Base-by-base conservation (phyloP, 1,140 invertebrate species). In the Capitella teleta region DNA sequence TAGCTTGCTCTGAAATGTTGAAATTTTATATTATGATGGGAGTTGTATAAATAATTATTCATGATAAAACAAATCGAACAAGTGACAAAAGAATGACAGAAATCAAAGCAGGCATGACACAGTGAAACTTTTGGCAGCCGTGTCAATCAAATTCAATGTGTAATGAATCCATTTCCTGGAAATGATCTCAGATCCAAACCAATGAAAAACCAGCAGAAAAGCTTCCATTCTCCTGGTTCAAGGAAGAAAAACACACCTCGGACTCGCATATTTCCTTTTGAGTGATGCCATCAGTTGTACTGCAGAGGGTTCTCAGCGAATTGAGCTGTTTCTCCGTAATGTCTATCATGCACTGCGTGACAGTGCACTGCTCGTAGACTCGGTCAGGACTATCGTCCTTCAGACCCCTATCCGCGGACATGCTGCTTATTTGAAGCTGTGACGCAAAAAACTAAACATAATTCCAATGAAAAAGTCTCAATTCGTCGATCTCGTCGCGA, bases 181-280 rank as follows among this genome's bases (percentile, higher is more conserved):
- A n/a, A n/a, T n/a, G n/a, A n/a, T n/a, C n/a, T n/a, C n/a, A n/a
- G n/a, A n/a, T n/a, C n/a, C n/a, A n/a, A n/a, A n/a, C n/a, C n/a
- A n/a, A n/a, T n/a, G n/a, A n/a, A n/a, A n/a, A n/a, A n/a, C n/a
- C n/a, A n/a, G n/a, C n/a, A n/a, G n/a, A n/a, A n/a, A n/a, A n/a
- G n/a, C n/a, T n/a, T n/a, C n/a, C n/a, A n/a, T n/a, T n/a, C n/a
- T n/a, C n/a, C n/a, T n/a, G n/a, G n/a, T n/a, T n/a, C n/a, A n/a
- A n/a, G n/a, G n/a, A 49, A 34, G 18, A 37, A 28, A 18, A 3
- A 51, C 57, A 68, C 78, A 89, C 87, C 83, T 95, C 92, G 41
- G 93, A 75, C 44, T 85, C 87, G 57, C 89, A 79, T 62, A 95
- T 95, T 80, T 95, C 90, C 66, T 93, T 86, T 67, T 93, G 88